Evolutionary conservation across 1,140 invertebrate species (phyloP).

Genomic region (Trialeurodes vaporariorum): DNA sequence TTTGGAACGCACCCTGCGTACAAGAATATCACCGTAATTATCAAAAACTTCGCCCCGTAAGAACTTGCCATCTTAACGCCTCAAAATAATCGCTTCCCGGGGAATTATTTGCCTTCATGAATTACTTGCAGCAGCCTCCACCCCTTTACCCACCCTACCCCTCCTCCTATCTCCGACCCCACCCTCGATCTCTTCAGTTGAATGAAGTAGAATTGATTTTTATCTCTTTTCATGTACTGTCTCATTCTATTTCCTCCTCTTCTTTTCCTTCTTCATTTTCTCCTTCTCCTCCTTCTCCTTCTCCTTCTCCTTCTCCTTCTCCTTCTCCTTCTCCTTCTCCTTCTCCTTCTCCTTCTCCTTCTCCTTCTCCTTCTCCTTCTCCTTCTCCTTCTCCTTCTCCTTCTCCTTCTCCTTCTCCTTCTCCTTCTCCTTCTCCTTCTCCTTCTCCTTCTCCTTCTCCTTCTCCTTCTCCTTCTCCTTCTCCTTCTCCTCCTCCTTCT

Average conservation of each 20-base stretch:
- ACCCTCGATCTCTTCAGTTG: too few relatives aligned
- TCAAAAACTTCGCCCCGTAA: too few relatives aligned
- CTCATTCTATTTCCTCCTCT: too few relatives aligned
- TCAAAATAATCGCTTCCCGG: too few relatives aligned
- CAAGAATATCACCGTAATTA: too few relatives aligned
- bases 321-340: neutral
- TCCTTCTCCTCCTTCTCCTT: neutral
- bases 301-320: neutral
- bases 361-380: neutral
- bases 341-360: neutral
- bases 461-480: constrained; percentile 11
- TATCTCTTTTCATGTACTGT: neutral
- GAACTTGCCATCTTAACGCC: too few relatives aligned
- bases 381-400: constrained; percentile 4
- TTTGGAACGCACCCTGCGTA: too few relatives aligned
- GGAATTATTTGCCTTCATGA: too few relatives aligned
- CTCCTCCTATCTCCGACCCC: too few relatives aligned
- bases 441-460: constrained; percentile 9
- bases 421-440: constrained; percentile 16
- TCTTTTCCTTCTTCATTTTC: too few relatives aligned
- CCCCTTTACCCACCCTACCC: too few relatives aligned
- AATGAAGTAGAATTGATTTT: neutral
- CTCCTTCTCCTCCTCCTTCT: constrained; percentile 10
- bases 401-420: constrained; percentile 13
- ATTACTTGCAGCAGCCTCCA: too few relatives aligned